These are phyloP conservation scores for Cephalotes varians DNA, from an alignment of 2,888 invertebrate genomes.

Conservation along the genomic window DNA sequence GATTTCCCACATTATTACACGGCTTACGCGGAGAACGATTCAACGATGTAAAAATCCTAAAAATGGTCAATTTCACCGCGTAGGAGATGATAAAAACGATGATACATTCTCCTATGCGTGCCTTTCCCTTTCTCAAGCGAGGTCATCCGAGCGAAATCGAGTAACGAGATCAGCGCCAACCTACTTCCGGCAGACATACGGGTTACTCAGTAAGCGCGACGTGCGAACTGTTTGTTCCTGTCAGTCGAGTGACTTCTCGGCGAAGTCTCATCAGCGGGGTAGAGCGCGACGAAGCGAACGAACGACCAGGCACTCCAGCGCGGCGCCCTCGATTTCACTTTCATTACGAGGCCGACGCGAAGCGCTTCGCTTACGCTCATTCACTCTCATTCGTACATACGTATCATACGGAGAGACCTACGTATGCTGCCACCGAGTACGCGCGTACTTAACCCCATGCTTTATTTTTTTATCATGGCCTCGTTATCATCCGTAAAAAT, in stretches of 20 bases:
- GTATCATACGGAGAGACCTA: conserved; percentile 39
- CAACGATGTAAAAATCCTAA: neutral
- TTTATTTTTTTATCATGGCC: conserved; percentile 75
- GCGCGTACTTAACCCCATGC: conserved; percentile 54
- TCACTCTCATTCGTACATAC: conserved; percentile 80
- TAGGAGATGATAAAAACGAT: conserved; percentile 26
- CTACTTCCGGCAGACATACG: conserved; percentile 47
- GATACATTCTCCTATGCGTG: neutral
- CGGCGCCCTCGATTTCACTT: conserved; percentile 85
- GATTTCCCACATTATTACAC: neutral
- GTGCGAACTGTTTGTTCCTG: conserved; percentile 62
- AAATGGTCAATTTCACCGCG: conserved; percentile 20
- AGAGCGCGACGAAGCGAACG: conserved; percentile 60
- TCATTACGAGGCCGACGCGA: conserved; percentile 82
- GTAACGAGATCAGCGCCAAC: conserved; percentile 45
- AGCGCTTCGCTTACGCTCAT: conserved; percentile 82
- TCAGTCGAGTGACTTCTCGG: conserved; percentile 58
- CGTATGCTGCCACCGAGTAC: conserved; percentile 10
- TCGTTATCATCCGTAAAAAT: conserved; percentile 74
- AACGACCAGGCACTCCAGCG: conserved; percentile 75
- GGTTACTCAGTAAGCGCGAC: conserved; percentile 49
- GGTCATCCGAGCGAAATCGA: conserved; percentile 51
- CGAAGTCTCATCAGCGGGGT: conserved; percentile 57
- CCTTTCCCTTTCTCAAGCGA: conserved; percentile 54
- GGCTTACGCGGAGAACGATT: neutral